Percentiles rank a stretch among this genome's conserved stretches.
Evolutionary conservation across 1,140 invertebrate species (phyloP).

Genomic region (Ostrea denselamellosa): DNA sequence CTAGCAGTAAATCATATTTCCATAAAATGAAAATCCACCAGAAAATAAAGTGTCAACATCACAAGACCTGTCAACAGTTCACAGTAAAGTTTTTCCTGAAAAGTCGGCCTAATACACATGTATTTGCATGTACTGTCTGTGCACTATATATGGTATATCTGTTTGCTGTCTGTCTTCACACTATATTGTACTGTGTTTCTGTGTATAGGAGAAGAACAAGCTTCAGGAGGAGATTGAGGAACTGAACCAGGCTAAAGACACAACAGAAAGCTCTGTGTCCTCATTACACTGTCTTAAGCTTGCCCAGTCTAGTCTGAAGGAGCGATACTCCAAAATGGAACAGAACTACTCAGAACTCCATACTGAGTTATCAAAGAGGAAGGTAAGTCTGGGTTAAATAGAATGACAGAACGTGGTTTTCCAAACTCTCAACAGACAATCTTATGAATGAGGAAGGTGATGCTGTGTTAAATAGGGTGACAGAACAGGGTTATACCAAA

Average conservation of each 20-base stretch:
- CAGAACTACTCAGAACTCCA: slow-evolving; percentile 48
- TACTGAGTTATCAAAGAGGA: slow-evolving; percentile 46
- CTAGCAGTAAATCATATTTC: too few species aligned
- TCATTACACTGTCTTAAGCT: slow-evolving; percentile 56
- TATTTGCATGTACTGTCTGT: background rate
- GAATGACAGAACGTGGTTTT: too few species aligned
- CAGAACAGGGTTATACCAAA: too few species aligned
- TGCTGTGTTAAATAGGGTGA: too few species aligned
- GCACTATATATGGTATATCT: background rate
- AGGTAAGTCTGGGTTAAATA: slow-evolving; percentile 28
- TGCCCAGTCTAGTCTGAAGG: slow-evolving; percentile 53
- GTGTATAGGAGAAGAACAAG: slow-evolving; percentile 31
- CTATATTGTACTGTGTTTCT: background rate
- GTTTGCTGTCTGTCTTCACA: background rate
- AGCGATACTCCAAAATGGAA: slow-evolving; percentile 54
- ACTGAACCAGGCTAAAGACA: slow-evolving; percentile 10
- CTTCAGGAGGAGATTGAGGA: slow-evolving; percentile 32
- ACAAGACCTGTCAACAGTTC: too few species aligned
- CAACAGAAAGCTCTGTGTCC: slow-evolving; percentile 37
- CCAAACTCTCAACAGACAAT: too few species aligned
- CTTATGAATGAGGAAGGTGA: too few species aligned
- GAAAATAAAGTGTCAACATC: too few species aligned
- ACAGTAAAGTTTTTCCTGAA: too few species aligned
- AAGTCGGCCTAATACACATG: too few species aligned
- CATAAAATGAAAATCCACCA: too few species aligned